phyloP scores from a whole-genome alignment of 2,113 vertebrate species.

The Psittacus erithacus region DNA sequence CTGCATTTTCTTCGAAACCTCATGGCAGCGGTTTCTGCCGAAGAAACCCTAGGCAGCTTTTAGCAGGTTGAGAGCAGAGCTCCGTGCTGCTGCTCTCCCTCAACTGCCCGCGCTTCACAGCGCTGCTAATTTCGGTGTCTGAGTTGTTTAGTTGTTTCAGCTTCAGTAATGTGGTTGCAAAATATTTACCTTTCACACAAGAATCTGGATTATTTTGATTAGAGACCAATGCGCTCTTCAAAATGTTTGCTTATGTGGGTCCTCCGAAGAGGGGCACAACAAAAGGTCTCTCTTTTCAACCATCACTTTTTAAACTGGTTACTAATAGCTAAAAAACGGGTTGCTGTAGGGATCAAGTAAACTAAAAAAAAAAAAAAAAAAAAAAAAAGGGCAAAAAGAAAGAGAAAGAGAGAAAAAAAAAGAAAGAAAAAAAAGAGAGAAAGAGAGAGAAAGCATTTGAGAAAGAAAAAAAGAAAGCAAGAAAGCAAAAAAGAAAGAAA shows the following conservation, averaged over 20 bases:
- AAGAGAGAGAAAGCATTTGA: too few relatives aligned
- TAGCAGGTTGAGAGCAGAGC: background rate
- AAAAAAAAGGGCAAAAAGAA: too few relatives aligned
- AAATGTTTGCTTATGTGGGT: slow-evolving; percentile 47
- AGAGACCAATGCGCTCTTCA: slow-evolving; percentile 25
- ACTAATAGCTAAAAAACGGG: background rate
- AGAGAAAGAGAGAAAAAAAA: too few relatives aligned
- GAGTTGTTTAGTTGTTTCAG: slow-evolving; percentile 38
- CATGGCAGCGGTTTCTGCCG: background rate
- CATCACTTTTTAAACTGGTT: background rate
- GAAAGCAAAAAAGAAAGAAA: too few relatives aligned
- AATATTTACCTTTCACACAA: slow-evolving; percentile 65
- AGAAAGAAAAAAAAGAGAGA: too few relatives aligned
- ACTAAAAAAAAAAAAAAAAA: too few relatives aligned
- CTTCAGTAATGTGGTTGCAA: slow-evolving; percentile 46
- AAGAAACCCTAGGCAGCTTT: background rate
- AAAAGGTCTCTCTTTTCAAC: background rate
- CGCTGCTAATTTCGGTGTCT: background rate
- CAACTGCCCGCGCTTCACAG: background rate
- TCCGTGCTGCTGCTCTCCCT: background rate
- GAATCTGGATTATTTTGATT: slow-evolving; percentile 66
- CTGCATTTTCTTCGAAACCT: slow-evolving; percentile 13
- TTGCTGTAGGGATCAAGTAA: background rate
- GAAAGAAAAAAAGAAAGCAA: too few relatives aligned
- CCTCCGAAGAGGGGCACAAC: background rate